Percentiles rank a stretch among this genome's conserved stretches.
These are phyloP conservation scores for Amaurobius ferox DNA, from an alignment of 2,888 invertebrate species.

Conservation along the genomic window DNA sequence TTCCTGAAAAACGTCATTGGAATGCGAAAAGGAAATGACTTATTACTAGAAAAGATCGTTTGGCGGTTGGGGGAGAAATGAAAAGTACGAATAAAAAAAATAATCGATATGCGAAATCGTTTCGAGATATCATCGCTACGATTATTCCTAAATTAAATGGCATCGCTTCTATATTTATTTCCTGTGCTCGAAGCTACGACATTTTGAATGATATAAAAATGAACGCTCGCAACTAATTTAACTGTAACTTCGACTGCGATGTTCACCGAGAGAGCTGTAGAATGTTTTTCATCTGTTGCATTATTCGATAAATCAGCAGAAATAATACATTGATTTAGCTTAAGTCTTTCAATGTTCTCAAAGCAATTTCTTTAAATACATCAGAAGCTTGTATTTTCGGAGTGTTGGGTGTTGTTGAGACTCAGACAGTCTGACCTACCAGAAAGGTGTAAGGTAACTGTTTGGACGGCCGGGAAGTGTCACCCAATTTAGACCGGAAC, in stretches of 20 bases:
- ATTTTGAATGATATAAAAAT: conserved; percentile 45
- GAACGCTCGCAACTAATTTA: conserved; percentile 54
- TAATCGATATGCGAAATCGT: conserved; percentile 58
- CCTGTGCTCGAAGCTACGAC: conserved; percentile 10
- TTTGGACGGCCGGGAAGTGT: too few relatives aligned
- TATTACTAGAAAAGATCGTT: conserved; percentile 55
- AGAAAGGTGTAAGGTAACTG: too few relatives aligned
- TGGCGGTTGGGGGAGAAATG: conserved; percentile 8
- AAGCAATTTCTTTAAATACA: too few relatives aligned
- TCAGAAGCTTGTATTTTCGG: too few relatives aligned
- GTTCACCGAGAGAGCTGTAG: neutral
- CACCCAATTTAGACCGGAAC: too few relatives aligned
- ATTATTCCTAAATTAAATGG: conserved; percentile 67
- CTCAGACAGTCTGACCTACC: too few relatives aligned
- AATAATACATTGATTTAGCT: too few relatives aligned
- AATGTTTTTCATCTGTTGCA: conserved; percentile 34
- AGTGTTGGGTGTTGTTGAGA: too few relatives aligned
- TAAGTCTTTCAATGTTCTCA: too few relatives aligned
- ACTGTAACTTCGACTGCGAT: conserved; percentile 34
- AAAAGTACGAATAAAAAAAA: conserved; percentile 15
- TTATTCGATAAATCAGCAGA: neutral
- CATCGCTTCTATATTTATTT: conserved; percentile 44
- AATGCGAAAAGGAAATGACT: conserved; percentile 65
- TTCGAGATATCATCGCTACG: conserved; percentile 64
- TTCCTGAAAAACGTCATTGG: conserved; percentile 46